Conservation (phyloP, 2,797 vertebrate species). For the Sebastes hubbsi region DNA sequence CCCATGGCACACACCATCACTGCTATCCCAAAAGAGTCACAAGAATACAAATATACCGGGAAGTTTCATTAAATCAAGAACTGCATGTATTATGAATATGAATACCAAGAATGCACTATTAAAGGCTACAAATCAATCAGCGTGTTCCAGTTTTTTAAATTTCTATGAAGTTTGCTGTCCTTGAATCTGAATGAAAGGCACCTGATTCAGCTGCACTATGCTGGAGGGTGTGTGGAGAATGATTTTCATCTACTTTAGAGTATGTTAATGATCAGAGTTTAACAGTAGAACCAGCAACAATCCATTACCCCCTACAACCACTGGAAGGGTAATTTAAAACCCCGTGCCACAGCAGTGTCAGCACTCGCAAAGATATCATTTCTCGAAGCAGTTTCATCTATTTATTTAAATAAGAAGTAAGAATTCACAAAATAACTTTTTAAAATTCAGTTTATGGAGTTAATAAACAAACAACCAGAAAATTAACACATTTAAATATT, state of each 20-base stretch:
- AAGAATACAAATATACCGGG: no score
- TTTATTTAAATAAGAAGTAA: neutral
- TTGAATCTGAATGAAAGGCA: conserved; percentile 10
- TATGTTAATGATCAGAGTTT: neutral
- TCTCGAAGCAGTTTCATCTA: neutral
- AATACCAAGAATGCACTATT: neutral
- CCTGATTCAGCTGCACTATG: neutral
- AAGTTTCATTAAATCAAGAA: no score
- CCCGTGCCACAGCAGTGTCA: no score
- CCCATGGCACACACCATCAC: no score
- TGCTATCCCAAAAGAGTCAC: no score
- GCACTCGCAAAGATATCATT: neutral
- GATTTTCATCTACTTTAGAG: neutral
- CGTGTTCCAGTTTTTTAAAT: neutral
- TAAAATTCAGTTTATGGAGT: neutral
- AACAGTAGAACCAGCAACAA: neutral
- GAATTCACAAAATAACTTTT: neutral
- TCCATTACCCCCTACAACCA: neutral
- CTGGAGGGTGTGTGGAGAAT: neutral
- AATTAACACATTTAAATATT: no score
- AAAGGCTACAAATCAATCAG: neutral
- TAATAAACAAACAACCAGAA: no score
- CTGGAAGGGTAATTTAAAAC: no score
- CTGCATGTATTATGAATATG: no score
- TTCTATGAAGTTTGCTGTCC: neutral